Base-by-base conservation (phyloP, 1,140 invertebrate genomes). In the Laupala kohalensis region DNA sequence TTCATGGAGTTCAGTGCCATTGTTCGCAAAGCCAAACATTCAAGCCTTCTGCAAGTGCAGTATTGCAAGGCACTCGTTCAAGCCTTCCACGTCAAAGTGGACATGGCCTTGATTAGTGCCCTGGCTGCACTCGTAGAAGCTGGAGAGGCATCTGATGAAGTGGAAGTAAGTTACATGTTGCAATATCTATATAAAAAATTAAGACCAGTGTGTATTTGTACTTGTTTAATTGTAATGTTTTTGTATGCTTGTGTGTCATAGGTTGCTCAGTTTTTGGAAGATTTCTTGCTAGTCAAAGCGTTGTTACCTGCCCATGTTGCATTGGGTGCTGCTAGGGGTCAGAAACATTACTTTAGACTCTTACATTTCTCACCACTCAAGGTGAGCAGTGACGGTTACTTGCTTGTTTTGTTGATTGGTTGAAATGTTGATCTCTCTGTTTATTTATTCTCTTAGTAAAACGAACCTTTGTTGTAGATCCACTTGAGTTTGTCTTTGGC, bases 291-390 rank as follows among this genome's bases (percentile, higher is more conserved):
- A 28, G 86, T 89, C 0, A 79, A 86, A 64, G 83, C 87, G 75
- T 86, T 88, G 0, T 77, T 93, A 5, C 86, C 85, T 67, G 79
- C 83, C n/a, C 84, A 87, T 72, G 87, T 89, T n/a, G 79, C 77
- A 72, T 78, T 80, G 70, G 84, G 83, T 80, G 86, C 81, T 73
- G 77, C 83, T 0, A 85, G 87, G 62, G 92, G 93, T 75, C 90
- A 93, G 75, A 97, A 97, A 80, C 94, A 96, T 80, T 99, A 95
- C 82, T 99, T 96, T 77, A 95, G 99, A 80, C 88, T 92, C 75
- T 81, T 99, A 4, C 97, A 99, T 84, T 92, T 99, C 78, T 98
- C 96, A 9, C 97, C 97, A 15, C 83, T 99, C 4, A 99, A 99
- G 87, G 93, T 97, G 72, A 23, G 25, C 6, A 65, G 4, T 53